Base-by-base conservation (phyloP, 2,888 invertebrate species). In the Gastrophysa polygoni region DNA sequence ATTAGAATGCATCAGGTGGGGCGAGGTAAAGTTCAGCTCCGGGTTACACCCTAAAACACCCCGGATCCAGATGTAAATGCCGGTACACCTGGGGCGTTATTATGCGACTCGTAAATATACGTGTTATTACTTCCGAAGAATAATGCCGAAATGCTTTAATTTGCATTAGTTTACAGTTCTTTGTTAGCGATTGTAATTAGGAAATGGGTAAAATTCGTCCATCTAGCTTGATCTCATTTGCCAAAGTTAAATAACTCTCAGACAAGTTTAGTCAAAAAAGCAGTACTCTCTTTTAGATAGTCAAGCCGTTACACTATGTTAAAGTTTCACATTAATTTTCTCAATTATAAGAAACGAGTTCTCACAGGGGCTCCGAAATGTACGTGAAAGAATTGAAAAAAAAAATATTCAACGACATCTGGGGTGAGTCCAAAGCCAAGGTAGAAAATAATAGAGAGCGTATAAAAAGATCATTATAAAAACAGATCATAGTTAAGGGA, bases 51-150 rank as follows among this genome's bases (percentile, higher is more conserved):
- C 71, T 66, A 68, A 66, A 65, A 71, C 67, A 66, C 69, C 67
- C 74, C 74, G 74, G 73, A 73, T 72, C 73, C 73, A 73, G 73
- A 72, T 73, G 73, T 68, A 61, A 63, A 66, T 63, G 56, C 63
- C 29, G 29, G 29, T 8, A 32, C 71, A 71, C 69, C 72, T 71
- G 71, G 69, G 61, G 32, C 10, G 6, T 32, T 66, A 51, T 57
- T 57, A 11, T 38, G 28, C 48, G 52, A 34, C 52, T 43, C 54
- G 24, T 54, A 58, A 28, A 28, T 58, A 21, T 46, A 47, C 47
- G 46, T 20, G 46, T 46, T 24, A 34, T 51, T 21, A 17, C 54
- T 14, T 16, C 16, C 24, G 24, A 49, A 8, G 17, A 43, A 28
- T 54, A 21, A 24, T 43, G 16, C 43, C 17, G 6, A 24, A 54